Base-by-base conservation (phyloP, 2,888 invertebrate genomes). In the Melanostoma scalare region DNA sequence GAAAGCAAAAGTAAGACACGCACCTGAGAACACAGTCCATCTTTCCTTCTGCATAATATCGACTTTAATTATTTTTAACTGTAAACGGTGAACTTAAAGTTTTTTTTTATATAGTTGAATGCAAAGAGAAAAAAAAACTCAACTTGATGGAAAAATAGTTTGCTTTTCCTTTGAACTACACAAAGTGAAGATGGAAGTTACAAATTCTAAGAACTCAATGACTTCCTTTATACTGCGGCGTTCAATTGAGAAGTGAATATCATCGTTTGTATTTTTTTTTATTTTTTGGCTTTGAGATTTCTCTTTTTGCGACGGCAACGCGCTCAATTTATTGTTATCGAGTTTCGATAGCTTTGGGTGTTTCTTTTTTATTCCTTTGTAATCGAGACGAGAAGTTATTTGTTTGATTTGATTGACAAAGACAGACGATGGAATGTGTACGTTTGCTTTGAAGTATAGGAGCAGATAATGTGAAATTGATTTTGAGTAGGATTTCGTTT, bases 11-110 rank as follows among this genome's bases (percentile, higher is more conserved):
- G 30, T 36, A 8, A 4, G 40, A 8, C 38, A 38, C 56, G 42
- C 65, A 81, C 76, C 76, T 76, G 69, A 35, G 35, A 61, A 40
- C 42, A 58, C 48, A 53, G 40, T 68, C 36, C 44, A 33, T 61
- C 44, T 50, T 60, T 67, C 53, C 36, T 53, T 35, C 33, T 71
- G 50, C 44, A 44, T 69, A 35, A 46, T 67, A 36, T 73, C 53
- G 76, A 76, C 65, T 71, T 65, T 55, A 84, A 78, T 84, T 84
- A 79, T 84, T 78, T 84, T 84, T 78, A 84, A 78, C 74, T 84
- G 69, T 74, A 84, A 84, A 78, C 84, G 84, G 79, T 79, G 84
- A 84, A 69, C 72, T 78, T 63, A 67, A 75, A 48, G 53, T 52
- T 40, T 69, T 58, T 52, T 67, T 69, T 58, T 52, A 60, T 68